Percentiles rank a stretch among this genome's conserved stretches.
Evolutionary conservation across 2,797 vertebrate species (phyloP).

Genomic region (Gymnothorax reevesii): DNA sequence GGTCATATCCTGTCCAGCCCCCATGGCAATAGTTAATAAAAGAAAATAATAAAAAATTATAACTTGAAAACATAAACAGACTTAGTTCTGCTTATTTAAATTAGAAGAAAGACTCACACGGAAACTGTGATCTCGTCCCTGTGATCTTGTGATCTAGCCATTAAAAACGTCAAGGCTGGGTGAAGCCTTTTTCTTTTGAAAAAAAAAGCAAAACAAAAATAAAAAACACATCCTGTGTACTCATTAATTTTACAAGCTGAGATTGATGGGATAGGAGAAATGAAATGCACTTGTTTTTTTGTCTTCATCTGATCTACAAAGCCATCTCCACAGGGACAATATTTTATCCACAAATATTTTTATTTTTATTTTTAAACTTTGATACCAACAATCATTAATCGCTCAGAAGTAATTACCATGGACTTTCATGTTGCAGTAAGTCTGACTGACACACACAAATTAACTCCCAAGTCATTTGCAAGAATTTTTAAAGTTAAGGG

Average conservation of each 20-base stretch:
- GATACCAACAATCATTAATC: constrained; percentile 73
- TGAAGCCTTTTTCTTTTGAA: background rate
- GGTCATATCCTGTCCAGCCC: constrained; percentile 2
- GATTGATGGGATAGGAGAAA: constrained; percentile 40
- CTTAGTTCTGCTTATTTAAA: too few relatives aligned
- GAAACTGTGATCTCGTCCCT: too few relatives aligned
- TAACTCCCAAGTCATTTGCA: constrained; percentile 76
- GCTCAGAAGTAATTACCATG: constrained; percentile 71
- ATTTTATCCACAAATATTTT: constrained; percentile 50
- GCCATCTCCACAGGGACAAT: constrained; percentile 39
- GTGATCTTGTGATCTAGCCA: too few relatives aligned
- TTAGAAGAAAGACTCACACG: too few relatives aligned
- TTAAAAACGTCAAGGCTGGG: too few relatives aligned
- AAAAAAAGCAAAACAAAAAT: background rate
- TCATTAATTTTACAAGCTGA: constrained; percentile 65
- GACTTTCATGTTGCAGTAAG: constrained; percentile 71
- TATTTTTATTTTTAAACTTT: constrained; percentile 57
- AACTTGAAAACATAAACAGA: too few relatives aligned
- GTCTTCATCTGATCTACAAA: constrained; percentile 56
- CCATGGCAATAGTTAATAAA: background rate
- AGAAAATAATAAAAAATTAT: too few relatives aligned
- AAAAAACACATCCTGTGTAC: constrained; percentile 57
- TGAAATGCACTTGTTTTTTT: constrained; percentile 27
- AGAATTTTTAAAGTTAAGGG: constrained; percentile 65
- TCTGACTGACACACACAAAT: constrained; percentile 72